Evolutionary conservation across 2,797 vertebrate species (phyloP), one percentile per base, ranked within the genome.

Genomic region (Chelonia mydas): DNA sequence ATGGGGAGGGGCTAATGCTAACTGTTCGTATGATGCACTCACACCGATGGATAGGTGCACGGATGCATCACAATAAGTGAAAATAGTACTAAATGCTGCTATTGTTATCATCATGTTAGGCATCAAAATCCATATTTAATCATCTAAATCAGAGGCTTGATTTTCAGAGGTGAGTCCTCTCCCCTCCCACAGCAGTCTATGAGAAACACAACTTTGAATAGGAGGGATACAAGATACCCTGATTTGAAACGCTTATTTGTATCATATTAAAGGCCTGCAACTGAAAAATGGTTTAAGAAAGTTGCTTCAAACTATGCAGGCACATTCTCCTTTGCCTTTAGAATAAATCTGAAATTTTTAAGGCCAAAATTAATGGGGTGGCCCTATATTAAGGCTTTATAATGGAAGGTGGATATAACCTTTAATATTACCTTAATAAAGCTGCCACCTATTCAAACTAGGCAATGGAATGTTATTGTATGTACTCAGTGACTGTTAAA

Each of bases 361-460:
- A 72, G 68, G 68, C 68, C 68, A 41, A 61, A 86, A 77, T 88
- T 31, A 55, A 50, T 49, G 76, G 0, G 0, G 85, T 17, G n/a
- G 65, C 49, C 17, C 17, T 83, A 83, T 59, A 72, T 61, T 31
- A 83, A 90, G 79, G 50, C 1, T 1, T 50, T 51, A 2, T 31
- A 84, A 86, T 0, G 0, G 90, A 79, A 82, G 50, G 0, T 0
- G 51, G 68, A 23, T 72, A 41, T 21, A 72, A 72, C n/a, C 21
- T 72, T 41, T 23, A 37, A 21, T 37, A 57, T 61, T 53, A 54
- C 8, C 23, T 54, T 54, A 1, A 5, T 83, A 78, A 51, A 4
- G 11, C 11, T 54, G 61, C 81, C 76, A 90, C 23, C 45, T 17
- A 23, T 49, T 90, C 23, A 65, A 50, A 79, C 90, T 0, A 0